Evolutionary conservation across 2,888 invertebrate species (phyloP).

Genomic region (Adineta ricciae): DNA sequence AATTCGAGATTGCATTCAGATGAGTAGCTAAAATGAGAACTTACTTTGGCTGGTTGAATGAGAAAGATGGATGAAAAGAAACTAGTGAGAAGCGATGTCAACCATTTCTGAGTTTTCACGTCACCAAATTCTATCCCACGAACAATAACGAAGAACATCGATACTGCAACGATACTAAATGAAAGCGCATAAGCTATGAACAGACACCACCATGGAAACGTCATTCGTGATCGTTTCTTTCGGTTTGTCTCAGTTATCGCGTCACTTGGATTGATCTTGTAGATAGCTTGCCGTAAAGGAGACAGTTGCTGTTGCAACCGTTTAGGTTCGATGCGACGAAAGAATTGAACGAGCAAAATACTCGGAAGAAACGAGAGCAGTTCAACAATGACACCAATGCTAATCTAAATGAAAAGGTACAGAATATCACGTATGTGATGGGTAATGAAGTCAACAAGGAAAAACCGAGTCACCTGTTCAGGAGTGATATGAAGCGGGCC

Average conservation of each 20-base stretch:
- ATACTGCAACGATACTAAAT: neutral
- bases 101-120: neutral
- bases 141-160: neutral
- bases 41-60: neutral
- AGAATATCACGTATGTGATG: too few species aligned
- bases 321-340: neutral
- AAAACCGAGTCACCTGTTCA: constrained; percentile 46
- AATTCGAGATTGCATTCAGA: too few species aligned
- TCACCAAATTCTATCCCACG: neutral
- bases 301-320: too few species aligned
- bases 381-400: neutral
- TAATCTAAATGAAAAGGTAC: neutral
- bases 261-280: too few species aligned
- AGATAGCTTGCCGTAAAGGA: too few species aligned
- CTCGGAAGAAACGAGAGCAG: neutral
- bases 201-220: neutral
- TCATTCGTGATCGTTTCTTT: neutral
- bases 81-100: neutral
- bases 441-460: too few species aligned
- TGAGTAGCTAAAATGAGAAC: too few species aligned
- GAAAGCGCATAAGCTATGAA: neutral
- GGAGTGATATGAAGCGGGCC: constrained; percentile 52
- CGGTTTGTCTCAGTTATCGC: neutral
- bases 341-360: neutral
- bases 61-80: neutral